Base-by-base conservation (phyloP, 2,888 invertebrate species). In the Endomychus coccineus region DNA sequence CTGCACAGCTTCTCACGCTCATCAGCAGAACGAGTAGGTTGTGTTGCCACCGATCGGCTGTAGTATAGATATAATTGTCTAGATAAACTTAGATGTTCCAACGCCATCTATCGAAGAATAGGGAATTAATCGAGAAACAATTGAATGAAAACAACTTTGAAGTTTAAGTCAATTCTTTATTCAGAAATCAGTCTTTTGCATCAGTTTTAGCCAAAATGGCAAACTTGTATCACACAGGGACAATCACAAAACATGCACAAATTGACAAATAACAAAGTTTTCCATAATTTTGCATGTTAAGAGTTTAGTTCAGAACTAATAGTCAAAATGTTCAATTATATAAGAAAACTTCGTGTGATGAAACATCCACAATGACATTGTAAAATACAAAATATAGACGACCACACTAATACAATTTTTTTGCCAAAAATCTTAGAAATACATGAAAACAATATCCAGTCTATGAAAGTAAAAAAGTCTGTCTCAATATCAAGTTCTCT, bases 111-210 rank as follows among this genome's bases (percentile, higher is more conserved):
- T n/a, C n/a, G n/a, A n/a, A n/a, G n/a, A n/a, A n/a, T n/a, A n/a
- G n/a, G n/a, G n/a, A n/a, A n/a, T n/a, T n/a, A n/a, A n/a, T n/a
- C n/a, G n/a, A n/a, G n/a, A n/a, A n/a, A n/a, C n/a, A n/a, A n/a
- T n/a, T n/a, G n/a, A 11, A 34, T n/a, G 24, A 33, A 27, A 3
- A 2, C 1, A n/a, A 11, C 14, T 12, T 40, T 16, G 14, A 31
- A 40, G 23, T 40, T 37, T 25, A 42, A 31, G 28, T 38, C 21
- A 25, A 50, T 50, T 52, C 50, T 55, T 58, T 60, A 61, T 54
- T 55, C 54, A 60, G 59, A 60, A 61, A 62, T 63, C 63, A 63
- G 63, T 63, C 63, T 63, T 63, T 59, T 60, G 53, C 52, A 49
- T 59, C 60, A 61, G 59, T 61, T 58, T 54, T 45, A 52, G 52